Percentiles rank a stretch among this genome's conserved stretches.
These are phyloP conservation scores for Parotocinclus haroldoi DNA, from an alignment of 2,797 vertebrate genomes.

Conservation along the genomic window DNA sequence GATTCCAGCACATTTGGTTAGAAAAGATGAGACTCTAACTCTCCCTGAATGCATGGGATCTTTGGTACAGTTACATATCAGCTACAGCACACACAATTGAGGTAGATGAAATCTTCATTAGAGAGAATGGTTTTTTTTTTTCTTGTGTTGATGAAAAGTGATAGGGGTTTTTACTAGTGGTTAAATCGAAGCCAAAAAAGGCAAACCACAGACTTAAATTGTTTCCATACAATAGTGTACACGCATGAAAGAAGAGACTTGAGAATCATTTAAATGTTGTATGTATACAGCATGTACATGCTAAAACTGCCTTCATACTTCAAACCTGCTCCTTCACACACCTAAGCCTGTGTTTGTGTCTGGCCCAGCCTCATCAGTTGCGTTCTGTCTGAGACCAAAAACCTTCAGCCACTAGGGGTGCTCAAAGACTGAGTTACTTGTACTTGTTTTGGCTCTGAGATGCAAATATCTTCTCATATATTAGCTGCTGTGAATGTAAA, in stretches of 20 bases:
- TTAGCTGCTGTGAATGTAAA: background rate
- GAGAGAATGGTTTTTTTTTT: conserved; percentile 59
- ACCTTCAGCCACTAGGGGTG: conserved; percentile 61
- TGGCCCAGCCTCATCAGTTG: conserved; percentile 1
- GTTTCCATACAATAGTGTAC: conserved; percentile 26
- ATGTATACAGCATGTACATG: conserved; percentile 30
- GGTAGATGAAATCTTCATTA: conserved; percentile 77
- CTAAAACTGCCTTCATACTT: conserved; percentile 23
- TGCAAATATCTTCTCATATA: conserved; percentile 12
- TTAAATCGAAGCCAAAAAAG: conserved; percentile 9
- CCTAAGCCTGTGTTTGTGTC: conserved; percentile 13
- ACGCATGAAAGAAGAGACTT: conserved; percentile 15
- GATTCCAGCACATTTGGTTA: conserved; percentile 81
- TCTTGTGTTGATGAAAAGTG: conserved; percentile 45
- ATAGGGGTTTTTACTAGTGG: background rate
- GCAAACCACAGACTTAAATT: conserved; percentile 11
- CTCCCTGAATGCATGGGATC: conserved; percentile 79
- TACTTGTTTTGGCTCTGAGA: conserved; percentile 20
- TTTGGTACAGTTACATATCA: conserved; percentile 81
- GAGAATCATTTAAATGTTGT: conserved; percentile 10
- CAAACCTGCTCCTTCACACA: background rate
- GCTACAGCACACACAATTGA: conserved; percentile 79
- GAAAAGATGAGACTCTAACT: conserved; percentile 72
- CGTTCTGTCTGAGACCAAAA: conserved; percentile 11
- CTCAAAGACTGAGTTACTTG: conserved; percentile 53